Evolutionary conservation across 2,113 vertebrate species (phyloP).

Genomic region (Peromyscus polionotus): DNA sequence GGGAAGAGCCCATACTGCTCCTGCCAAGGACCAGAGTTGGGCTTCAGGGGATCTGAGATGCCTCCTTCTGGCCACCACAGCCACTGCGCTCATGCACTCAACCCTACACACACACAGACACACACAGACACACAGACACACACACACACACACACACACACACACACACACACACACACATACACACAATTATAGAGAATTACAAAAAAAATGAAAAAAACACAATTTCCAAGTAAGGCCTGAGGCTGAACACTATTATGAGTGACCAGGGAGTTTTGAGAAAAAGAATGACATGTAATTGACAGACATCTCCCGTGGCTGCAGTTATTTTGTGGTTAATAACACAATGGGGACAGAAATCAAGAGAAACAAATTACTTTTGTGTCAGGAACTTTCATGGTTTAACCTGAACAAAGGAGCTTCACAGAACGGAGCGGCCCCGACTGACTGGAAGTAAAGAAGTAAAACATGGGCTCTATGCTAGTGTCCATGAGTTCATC

Average conservation of each 20-base stretch:
- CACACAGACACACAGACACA: no score
- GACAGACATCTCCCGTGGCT: background rate
- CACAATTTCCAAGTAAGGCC: background rate
- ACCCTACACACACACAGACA: background rate
- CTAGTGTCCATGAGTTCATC: background rate
- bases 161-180: background rate
- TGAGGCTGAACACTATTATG: background rate
- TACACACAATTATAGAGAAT: background rate
- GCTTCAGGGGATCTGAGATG: background rate
- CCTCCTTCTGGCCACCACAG: background rate
- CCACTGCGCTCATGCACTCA: background rate
- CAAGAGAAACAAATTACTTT: background rate
- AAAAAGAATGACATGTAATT: background rate
- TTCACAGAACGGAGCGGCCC: background rate
- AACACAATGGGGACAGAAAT: background rate
- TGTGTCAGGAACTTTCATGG: no score
- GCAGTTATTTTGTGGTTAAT: background rate
- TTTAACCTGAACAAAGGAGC: no score
- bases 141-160: background rate
- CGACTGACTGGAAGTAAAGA: background rate
- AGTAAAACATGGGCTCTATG: background rate
- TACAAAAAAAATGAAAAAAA: background rate
- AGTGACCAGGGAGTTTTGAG: background rate
- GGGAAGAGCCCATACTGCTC: background rate
- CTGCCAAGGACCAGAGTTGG: background rate